Conservation (phyloP, 2,113 vertebrate species). For the Nibea coibor region DNA sequence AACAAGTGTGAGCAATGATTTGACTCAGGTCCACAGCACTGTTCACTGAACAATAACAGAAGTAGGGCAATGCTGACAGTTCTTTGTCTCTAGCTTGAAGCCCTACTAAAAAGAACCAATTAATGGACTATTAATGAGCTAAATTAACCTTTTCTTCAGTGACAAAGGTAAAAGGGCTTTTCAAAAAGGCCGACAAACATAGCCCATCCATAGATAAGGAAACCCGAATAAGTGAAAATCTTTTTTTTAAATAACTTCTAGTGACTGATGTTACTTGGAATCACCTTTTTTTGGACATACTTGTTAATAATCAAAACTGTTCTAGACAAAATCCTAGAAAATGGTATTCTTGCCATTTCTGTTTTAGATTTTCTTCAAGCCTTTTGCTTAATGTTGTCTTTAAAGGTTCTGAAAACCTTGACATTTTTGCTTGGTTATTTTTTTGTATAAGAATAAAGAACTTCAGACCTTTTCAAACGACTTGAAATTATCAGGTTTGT, state of each 20-base stretch:
- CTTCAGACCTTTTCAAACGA: not conserved
- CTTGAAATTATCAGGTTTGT: not conserved
- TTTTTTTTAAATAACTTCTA: constrained; percentile 22
- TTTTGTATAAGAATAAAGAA: not conserved
- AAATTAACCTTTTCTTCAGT: constrained; percentile 66
- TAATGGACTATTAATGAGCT: constrained; percentile 66
- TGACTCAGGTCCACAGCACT: constrained; percentile 32
- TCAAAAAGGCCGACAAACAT: constrained; percentile 66
- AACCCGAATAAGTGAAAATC: constrained; percentile 2
- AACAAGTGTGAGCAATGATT: constrained; percentile 6
- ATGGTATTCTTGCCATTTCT: no score
- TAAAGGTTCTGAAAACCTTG: not conserved
- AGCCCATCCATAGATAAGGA: constrained; percentile 44
- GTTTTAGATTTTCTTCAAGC: not conserved
- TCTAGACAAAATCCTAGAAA: no score
- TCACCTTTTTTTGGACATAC: not conserved
- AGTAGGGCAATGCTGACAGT: constrained; percentile 52
- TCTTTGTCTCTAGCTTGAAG: constrained; percentile 60
- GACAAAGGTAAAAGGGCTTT: constrained; percentile 69
- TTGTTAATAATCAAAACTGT: not conserved
- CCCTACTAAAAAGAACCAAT: constrained; percentile 70
- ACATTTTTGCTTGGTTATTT: not conserved
- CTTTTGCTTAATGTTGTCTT: not conserved
- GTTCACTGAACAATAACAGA: constrained; percentile 59
- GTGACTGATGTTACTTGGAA: constrained; percentile 22